Conservation (phyloP, 1,140 invertebrate genomes). For the Cherax quadricarinatus region DNA sequence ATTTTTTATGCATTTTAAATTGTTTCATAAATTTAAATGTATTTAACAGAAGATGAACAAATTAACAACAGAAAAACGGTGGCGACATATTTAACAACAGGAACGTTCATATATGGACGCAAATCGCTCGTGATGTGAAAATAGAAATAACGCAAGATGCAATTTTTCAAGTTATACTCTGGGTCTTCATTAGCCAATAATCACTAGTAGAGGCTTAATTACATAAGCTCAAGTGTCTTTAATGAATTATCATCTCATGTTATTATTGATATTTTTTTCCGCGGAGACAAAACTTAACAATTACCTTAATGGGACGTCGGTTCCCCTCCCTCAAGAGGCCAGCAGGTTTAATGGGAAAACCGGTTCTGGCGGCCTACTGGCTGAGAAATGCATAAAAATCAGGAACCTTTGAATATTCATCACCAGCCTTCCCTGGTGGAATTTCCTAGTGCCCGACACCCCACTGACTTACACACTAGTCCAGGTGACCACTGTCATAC, state of each 20-base stretch:
- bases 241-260: slow-evolving; percentile 15
- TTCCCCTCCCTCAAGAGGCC: background rate
- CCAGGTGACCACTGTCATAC: background rate
- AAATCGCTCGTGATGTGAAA: too few species aligned
- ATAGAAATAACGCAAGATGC: too few species aligned
- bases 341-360: slow-evolving; percentile 15
- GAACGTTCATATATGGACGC: too few species aligned
- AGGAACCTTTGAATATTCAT: slow-evolving; percentile 47
- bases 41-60: too few species aligned
- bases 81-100: too few species aligned
- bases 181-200: background rate
- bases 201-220: background rate
- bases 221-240: background rate
- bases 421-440: slow-evolving; percentile 20
- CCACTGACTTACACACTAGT: background rate
- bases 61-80: too few species aligned
- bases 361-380: slow-evolving; percentile 28
- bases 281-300: slow-evolving; percentile 30
- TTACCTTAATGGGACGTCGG: slow-evolving; percentile 18
- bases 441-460: slow-evolving; percentile 7
- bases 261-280: background rate
- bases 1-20: too few species aligned
- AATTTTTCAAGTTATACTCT: too few species aligned
- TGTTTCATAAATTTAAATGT: too few species aligned
- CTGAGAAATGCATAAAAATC: slow-evolving; percentile 48